A percentile compares a stretch with the other conserved stretches of the same genome.
These are phyloP conservation scores for Lethrus apterus DNA, from an alignment of 1,140 invertebrate species.

Conservation along the genomic window DNA sequence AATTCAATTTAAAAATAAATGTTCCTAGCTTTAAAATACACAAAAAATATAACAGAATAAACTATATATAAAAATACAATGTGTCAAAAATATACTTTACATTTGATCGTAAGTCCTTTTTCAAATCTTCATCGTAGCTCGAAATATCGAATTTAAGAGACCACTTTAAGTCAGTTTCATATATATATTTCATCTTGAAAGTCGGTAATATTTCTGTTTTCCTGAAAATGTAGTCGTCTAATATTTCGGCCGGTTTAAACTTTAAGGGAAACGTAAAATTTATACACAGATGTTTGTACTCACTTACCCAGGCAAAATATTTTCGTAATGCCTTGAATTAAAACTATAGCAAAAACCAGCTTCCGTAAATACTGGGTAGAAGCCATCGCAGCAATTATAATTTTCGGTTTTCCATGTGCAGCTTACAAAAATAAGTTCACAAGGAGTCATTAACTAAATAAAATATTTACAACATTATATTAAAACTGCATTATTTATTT, in stretches of 20 bases:
- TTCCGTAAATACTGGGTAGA: slow-evolving; percentile 59
- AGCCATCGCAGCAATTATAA: slow-evolving; percentile 45
- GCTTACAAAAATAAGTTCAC: slow-evolving; percentile 47
- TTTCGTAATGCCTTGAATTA: slow-evolving; percentile 52
- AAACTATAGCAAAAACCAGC: slow-evolving; percentile 63
- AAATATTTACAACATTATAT: no score
- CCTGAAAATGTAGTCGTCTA: no score
- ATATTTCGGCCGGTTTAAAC: background rate
- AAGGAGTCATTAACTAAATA: slow-evolving; percentile 47
- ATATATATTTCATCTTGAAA: slow-evolving; percentile 48
- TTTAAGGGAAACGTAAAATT: background rate
- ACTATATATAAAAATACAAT: background rate
- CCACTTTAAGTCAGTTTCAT: slow-evolving; percentile 57
- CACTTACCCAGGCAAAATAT: slow-evolving; percentile 45
- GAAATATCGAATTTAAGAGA: slow-evolving; percentile 43
- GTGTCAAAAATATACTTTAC: background rate
- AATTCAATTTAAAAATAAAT: no score
- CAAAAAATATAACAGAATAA: background rate
- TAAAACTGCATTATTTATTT: no score
- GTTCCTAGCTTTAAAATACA: background rate
- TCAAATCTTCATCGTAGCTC: slow-evolving; percentile 1
- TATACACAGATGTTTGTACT: background rate
- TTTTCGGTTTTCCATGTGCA: slow-evolving; percentile 57
- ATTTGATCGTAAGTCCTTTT: slow-evolving; percentile 9
- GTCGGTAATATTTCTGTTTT: slow-evolving; percentile 34